These are phyloP conservation scores for Anagyrus pseudococci DNA, from an alignment of 2,888 invertebrate species.

Conservation along the genomic window DNA sequence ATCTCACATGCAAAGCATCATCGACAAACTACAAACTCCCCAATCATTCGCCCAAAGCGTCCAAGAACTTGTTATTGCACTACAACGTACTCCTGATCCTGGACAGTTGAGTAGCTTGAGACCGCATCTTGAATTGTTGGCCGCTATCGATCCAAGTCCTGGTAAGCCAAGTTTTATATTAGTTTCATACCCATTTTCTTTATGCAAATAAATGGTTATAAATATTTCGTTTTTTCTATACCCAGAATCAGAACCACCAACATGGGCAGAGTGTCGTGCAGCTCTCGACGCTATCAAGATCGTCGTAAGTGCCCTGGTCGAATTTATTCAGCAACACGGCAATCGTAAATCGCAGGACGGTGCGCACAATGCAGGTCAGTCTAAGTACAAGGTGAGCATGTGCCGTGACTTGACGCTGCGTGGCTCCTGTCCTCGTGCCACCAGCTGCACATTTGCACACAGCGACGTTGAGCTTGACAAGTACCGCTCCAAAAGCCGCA, in stretches of 20 bases:
- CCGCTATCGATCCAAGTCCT: conserved; percentile 85
- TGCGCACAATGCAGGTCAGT: conserved; percentile 65
- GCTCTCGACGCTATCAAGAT: conserved; percentile 74
- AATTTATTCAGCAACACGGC: conserved; percentile 79
- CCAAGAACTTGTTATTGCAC: conserved; percentile 87
- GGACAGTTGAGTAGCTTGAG: conserved; percentile 79
- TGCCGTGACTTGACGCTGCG: conserved; percentile 83
- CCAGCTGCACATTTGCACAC: conserved; percentile 91
- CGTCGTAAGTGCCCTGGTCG: conserved; percentile 79
- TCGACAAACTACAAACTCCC: conserved; percentile 91
- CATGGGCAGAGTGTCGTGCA: conserved; percentile 71
- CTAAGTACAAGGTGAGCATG: conserved; percentile 89
- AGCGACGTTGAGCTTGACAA: conserved; percentile 90
- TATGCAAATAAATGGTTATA: not conserved
- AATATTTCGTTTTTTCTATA: not conserved
- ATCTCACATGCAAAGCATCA: conserved; percentile 95
- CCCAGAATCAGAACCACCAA: conserved; percentile 68
- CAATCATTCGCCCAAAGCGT: conserved; percentile 91
- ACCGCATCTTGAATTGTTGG: conserved; percentile 82
- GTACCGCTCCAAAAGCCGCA: conserved; percentile 74
- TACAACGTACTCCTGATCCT: conserved; percentile 87
- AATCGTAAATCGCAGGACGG: conserved; percentile 71
- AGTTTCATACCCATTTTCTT: no score
- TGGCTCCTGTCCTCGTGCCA: conserved; percentile 85
- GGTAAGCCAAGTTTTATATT: conserved; percentile 62